These are phyloP conservation scores for Scelioninae gen. 2 DNA, from an alignment of 2,888 invertebrate species.

Conservation along the genomic window DNA sequence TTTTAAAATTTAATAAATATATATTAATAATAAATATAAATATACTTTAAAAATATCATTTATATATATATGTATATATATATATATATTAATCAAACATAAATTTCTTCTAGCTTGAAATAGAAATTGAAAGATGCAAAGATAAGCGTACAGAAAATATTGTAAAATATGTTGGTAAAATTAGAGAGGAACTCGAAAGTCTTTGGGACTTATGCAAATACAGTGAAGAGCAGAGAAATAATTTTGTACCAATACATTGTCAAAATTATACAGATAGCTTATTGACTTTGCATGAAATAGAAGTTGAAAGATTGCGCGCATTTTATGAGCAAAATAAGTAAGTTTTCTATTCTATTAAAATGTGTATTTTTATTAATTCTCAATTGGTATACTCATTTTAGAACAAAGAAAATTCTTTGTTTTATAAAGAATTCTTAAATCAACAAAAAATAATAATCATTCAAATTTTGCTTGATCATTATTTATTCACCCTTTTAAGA, in stretches of 20 bases:
- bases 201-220: slow-evolving; percentile 89
- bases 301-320: slow-evolving; percentile 82
- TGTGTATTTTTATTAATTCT: too few species aligned
- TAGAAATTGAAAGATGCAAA: slow-evolving; percentile 86
- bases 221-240: slow-evolving; percentile 78
- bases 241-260: slow-evolving; percentile 81
- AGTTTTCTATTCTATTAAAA: background rate
- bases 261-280: slow-evolving; percentile 88
- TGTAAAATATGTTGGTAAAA: slow-evolving; percentile 79
- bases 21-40: background rate
- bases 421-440: too few species aligned
- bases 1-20: too few species aligned
- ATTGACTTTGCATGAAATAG: slow-evolving; percentile 86
- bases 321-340: slow-evolving; percentile 79
- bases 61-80: too few species aligned
- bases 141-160: slow-evolving; percentile 86
- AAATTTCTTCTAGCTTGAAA: slow-evolving; percentile 76
- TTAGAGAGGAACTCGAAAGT: slow-evolving; percentile 82
- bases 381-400: too few species aligned
- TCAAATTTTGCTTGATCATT: too few species aligned
- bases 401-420: too few species aligned
- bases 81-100: too few species aligned
- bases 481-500: too few species aligned
- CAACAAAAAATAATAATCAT: too few species aligned
- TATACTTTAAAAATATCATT: background rate